phyloP scores from a whole-genome alignment of 2,797 vertebrate genomes.

The Pseudotriccus pelzelni region DNA sequence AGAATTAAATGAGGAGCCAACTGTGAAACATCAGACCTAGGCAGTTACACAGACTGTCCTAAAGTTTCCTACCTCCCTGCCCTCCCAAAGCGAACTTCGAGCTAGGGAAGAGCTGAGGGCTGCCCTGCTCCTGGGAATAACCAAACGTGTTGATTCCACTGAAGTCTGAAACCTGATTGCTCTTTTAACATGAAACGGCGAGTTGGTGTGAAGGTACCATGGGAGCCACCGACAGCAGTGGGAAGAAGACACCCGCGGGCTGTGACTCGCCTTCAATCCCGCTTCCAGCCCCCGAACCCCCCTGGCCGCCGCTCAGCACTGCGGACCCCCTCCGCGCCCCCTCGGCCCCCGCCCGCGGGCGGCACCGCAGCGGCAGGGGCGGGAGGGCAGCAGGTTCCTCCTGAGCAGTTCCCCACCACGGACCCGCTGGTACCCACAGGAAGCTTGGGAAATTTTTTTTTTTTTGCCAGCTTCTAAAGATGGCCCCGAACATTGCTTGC shows the following conservation, averaged over 20 bases:
- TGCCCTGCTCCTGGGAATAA: background rate
- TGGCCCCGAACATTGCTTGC: too few relatives aligned
- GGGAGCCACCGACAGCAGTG: background rate
- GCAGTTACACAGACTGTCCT: background rate
- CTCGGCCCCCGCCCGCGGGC: too few relatives aligned
- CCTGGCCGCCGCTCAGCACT: background rate
- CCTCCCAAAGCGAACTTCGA: fast-evolving
- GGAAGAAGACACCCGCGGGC: background rate
- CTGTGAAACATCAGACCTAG: background rate
- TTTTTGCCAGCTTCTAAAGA: background rate
- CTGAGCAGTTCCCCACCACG: fast-evolving
- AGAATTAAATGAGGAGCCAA: background rate
- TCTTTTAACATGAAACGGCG: fast-evolving
- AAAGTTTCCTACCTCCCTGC: background rate
- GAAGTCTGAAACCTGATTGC: fast-evolving
- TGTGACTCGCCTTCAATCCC: fast-evolving
- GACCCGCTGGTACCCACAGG: fast-evolving
- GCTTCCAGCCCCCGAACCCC: background rate
- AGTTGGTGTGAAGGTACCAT: fast-evolving
- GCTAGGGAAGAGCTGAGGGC: background rate
- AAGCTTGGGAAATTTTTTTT: fast-evolving
- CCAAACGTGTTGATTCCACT: fast-evolving
- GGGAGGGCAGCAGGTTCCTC: background rate
- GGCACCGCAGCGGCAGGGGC: fast-evolving
- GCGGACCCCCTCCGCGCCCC: background rate